phyloP scores from a whole-genome alignment of 2,888 invertebrate genomes.

The Axea sp. region DNA sequence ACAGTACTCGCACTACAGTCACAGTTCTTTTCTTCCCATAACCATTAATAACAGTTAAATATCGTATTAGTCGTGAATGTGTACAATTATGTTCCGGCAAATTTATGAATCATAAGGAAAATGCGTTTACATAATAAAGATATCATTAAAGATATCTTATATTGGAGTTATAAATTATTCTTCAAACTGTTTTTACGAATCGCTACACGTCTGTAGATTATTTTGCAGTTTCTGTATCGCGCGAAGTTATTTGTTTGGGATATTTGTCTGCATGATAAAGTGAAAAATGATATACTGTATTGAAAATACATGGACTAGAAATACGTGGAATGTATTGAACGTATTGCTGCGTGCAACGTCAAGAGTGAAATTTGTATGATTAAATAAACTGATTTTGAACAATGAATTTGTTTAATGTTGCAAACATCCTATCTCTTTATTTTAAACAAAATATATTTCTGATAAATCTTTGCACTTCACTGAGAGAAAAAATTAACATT shows the following conservation, averaged over 20 bases:
- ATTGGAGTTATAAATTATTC: constrained; percentile 22
- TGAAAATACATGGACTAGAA: constrained; percentile 56
- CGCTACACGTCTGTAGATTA: constrained; percentile 29
- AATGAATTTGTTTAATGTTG: constrained; percentile 35
- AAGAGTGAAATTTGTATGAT: constrained; percentile 46
- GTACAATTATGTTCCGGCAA: too few species aligned
- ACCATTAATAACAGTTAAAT: too few species aligned
- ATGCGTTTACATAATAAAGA: too few species aligned
- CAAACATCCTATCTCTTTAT: too few species aligned
- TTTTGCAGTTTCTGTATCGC: constrained; percentile 23
- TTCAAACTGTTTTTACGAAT: constrained; percentile 28
- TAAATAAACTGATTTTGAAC: constrained; percentile 39
- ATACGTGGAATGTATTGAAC: constrained; percentile 50
- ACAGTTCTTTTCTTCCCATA: too few species aligned
- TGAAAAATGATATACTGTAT: constrained; percentile 51
- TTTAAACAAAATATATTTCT: too few species aligned
- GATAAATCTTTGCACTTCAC: too few species aligned
- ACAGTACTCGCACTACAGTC: too few species aligned
- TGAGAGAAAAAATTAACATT: too few species aligned
- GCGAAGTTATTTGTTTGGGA: constrained; percentile 42
- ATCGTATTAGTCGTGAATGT: too few species aligned
- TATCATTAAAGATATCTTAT: constrained; percentile 14
- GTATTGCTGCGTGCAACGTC: constrained; percentile 34
- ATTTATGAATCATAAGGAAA: too few species aligned
- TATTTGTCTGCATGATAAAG: constrained; percentile 52